phyloP scores from a whole-genome alignment of 2,888 invertebrate genomes.

The Ditula angustiorana region DNA sequence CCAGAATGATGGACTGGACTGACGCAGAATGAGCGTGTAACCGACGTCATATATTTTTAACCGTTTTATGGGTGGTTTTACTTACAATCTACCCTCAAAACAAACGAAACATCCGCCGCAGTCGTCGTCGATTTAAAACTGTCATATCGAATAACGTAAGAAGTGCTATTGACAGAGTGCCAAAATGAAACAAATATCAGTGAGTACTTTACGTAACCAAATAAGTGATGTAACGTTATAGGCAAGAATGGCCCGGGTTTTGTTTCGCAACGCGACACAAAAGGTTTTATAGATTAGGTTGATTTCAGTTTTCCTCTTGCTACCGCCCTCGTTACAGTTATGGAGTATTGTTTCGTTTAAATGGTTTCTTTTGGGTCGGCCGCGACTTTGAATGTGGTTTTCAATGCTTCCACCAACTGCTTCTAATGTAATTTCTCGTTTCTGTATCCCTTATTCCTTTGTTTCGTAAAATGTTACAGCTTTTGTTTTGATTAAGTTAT shows the following conservation, averaged over 20 bases:
- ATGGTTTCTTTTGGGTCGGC: slow-evolving; percentile 15
- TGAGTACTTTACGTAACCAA: slow-evolving; percentile 25
- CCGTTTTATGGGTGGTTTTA: background rate
- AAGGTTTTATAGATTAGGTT: slow-evolving; percentile 23
- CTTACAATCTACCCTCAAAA: slow-evolving; percentile 1
- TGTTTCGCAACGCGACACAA: background rate
- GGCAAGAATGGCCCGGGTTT: background rate
- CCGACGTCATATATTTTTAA: background rate
- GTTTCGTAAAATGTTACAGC: no score
- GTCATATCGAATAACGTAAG: slow-evolving; percentile 14
- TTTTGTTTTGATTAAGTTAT: no score
- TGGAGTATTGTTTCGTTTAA: slow-evolving; percentile 5
- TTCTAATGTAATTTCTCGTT: background rate
- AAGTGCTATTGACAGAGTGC: slow-evolving; percentile 17
- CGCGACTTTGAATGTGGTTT: background rate
- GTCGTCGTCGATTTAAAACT: background rate
- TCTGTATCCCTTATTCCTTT: background rate
- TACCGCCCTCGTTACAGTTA: background rate
- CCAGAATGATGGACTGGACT: no score
- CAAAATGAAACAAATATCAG: slow-evolving; percentile 36
- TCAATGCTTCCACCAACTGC: background rate
- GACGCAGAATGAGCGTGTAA: no score
- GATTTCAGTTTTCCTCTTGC: slow-evolving; percentile 7
- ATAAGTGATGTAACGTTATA: slow-evolving; percentile 1
- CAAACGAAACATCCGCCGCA: background rate